phyloP scores from a whole-genome alignment of 2,797 vertebrate species.

The Calcarius lapponicus region DNA sequence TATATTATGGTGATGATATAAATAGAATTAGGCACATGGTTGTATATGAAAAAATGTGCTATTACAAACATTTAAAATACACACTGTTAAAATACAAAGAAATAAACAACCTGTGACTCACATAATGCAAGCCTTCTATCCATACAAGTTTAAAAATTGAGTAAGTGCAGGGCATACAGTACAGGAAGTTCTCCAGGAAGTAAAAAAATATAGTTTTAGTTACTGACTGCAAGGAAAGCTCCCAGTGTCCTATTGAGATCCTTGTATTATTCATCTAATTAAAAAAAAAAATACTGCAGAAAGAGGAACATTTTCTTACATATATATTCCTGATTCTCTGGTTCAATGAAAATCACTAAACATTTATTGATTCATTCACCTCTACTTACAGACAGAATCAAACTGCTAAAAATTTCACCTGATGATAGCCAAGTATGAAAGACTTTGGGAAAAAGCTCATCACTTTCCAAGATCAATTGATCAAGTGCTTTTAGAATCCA shows the following conservation, averaged over 20 bases:
- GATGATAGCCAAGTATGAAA: not conserved
- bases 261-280: not conserved
- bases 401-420: slow-evolving; percentile 14
- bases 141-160: not conserved
- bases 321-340: not conserved
- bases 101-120: not conserved
- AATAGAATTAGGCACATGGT: not conserved
- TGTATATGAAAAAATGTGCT: not conserved
- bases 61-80: not conserved
- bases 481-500: slow-evolving; percentile 25
- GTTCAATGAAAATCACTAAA: not conserved
- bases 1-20: not conserved
- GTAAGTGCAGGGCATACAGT: not conserved
- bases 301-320: not conserved
- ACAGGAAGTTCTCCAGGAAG: not conserved
- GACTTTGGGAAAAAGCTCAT: not conserved
- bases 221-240: not conserved
- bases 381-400: not conserved
- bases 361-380: not conserved
- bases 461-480: not conserved
- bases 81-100: not conserved
- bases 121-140: not conserved
- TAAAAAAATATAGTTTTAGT: not conserved
- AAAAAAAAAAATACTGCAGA: not conserved
- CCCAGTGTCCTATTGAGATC: not conserved